These are phyloP conservation scores for Pachycephala philippinensis DNA, from an alignment of 2,113 vertebrate species.

Conservation along the genomic window DNA sequence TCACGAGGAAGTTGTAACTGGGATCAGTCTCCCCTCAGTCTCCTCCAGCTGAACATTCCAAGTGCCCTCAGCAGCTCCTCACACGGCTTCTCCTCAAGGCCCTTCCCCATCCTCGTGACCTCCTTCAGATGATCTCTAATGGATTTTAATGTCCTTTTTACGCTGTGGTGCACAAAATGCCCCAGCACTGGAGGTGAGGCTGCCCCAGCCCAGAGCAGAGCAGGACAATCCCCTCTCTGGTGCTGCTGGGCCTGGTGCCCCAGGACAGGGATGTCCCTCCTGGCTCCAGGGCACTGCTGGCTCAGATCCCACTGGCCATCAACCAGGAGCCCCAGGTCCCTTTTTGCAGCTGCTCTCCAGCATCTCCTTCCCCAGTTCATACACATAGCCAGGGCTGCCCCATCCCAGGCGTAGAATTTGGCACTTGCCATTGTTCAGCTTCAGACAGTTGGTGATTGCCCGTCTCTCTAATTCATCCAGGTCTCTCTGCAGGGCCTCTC, in stretches of 20 bases:
- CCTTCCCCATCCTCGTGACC: too few relatives aligned
- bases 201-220: not conserved
- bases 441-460: not conserved
- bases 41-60: not conserved
- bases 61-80: not conserved
- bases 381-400: not conserved
- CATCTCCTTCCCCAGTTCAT: not conserved
- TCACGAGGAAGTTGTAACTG: fast-evolving
- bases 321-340: not conserved
- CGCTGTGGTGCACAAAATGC: too few relatives aligned
- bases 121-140: too few relatives aligned
- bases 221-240: not conserved
- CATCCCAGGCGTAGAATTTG: not conserved
- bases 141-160: too few relatives aligned
- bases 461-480: not conserved
- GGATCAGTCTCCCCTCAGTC: not conserved
- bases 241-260: not conserved
- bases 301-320: not conserved
- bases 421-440: not conserved
- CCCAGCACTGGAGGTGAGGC: too few relatives aligned
- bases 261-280: not conserved
- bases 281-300: not conserved
- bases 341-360: not conserved
- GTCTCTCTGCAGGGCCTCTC: not conserved
- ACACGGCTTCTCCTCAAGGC: not conserved